phyloP scores from a whole-genome alignment of 2,113 vertebrate species.

The Pantherophis guttatus region DNA sequence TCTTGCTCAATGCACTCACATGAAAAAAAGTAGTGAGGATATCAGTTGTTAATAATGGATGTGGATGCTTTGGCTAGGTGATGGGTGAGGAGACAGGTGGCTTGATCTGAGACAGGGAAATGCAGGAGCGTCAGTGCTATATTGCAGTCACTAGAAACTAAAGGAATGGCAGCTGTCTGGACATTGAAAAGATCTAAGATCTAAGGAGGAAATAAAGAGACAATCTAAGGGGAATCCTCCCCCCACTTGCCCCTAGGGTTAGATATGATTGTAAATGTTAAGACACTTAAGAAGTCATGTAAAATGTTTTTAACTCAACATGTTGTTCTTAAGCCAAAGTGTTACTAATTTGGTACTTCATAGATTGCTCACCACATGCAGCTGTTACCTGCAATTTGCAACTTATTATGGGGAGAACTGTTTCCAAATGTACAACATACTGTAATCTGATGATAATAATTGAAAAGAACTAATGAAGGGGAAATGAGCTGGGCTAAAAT shows the following conservation, averaged over 20 bases:
- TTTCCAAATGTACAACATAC: background rate
- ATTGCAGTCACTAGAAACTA: constrained; percentile 28
- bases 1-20: background rate
- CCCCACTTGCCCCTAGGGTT: background rate
- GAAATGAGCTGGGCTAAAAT: background rate
- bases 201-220: rapidly evolving
- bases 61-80: background rate
- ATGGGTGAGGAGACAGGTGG: constrained; percentile 48
- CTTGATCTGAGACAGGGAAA: constrained; percentile 42
- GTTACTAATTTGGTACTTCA: background rate
- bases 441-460: background rate
- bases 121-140: constrained; percentile 34
- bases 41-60: constrained; percentile 32
- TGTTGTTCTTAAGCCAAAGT: background rate
- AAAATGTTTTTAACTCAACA: background rate
- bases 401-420: background rate
- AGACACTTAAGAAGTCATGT: background rate
- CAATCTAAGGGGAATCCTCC: background rate
- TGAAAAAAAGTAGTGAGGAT: background rate
- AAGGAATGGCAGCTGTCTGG: constrained; percentile 45
- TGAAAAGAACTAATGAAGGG: too few relatives aligned
- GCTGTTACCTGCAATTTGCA: background rate
- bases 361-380: background rate
- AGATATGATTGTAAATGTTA: background rate
- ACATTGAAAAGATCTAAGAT: background rate